phyloP scores from a whole-genome alignment of 2,113 vertebrate species.

The Ophiodon elongatus region DNA sequence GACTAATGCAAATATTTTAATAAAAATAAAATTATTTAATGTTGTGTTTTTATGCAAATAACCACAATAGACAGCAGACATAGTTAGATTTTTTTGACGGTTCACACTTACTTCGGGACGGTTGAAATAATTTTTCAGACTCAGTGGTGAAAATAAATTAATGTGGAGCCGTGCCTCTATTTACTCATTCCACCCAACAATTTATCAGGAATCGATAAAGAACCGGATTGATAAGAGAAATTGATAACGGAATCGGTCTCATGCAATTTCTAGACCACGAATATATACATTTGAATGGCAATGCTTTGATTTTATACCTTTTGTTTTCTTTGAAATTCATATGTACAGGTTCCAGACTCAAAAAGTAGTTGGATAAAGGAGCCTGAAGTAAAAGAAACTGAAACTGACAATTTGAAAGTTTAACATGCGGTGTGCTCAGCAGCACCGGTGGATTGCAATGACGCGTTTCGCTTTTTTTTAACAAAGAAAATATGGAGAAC shows the following conservation, averaged over 20 bases:
- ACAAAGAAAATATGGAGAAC: conserved; percentile 43
- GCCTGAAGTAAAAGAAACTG: conserved; percentile 25
- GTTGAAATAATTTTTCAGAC: background rate
- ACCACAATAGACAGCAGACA: background rate
- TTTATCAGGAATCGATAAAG: background rate
- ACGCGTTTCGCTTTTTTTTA: conserved; percentile 16
- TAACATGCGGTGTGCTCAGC: conserved; percentile 60
- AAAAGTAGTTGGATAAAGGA: conserved; percentile 12
- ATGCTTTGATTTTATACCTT: background rate
- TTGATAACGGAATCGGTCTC: background rate
- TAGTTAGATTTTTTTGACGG: background rate
- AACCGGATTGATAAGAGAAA: background rate
- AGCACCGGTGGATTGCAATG: conserved; percentile 41
- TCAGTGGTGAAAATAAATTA: background rate
- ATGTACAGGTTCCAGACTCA: conserved; percentile 18
- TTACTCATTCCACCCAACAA: background rate
- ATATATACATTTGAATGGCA: conserved; percentile 9
- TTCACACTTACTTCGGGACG: background rate
- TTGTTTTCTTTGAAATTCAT: conserved; percentile 22
- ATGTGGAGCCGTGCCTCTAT: background rate
- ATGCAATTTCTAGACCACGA: conserved; percentile 1
- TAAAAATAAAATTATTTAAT: background rate
- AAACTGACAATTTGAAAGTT: conserved; percentile 51
- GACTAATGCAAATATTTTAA: background rate
- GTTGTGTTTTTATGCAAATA: background rate